Conservation (phyloP, 2,888 invertebrate species). For the Neoascia interrupta region DNA sequence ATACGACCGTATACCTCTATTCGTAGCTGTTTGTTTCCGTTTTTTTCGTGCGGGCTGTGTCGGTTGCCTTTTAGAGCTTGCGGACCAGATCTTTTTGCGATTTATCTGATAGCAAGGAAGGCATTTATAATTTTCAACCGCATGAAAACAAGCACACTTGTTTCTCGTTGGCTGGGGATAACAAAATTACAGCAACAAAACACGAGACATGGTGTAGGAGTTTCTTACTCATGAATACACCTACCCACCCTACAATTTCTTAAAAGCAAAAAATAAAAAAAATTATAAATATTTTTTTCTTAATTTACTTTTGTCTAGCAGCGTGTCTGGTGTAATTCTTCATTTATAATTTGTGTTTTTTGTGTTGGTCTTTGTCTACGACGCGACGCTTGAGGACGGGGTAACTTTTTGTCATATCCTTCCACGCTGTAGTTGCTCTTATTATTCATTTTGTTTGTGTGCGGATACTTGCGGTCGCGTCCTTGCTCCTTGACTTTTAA, state of each 20-base stretch:
- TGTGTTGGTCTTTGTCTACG: conserved; percentile 40
- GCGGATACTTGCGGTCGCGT: conserved; percentile 35
- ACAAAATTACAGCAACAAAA: conserved; percentile 46
- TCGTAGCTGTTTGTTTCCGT: conserved; percentile 46
- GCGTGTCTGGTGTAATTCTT: conserved; percentile 63
- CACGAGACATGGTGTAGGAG: background rate
- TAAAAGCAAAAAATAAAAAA: conserved; percentile 5
- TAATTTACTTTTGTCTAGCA: conserved; percentile 36
- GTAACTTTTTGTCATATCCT: too few relatives aligned
- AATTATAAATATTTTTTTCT: background rate
- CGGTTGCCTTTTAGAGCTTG: conserved; percentile 3
- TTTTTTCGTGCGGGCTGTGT: conserved; percentile 5
- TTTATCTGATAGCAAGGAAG: too few relatives aligned
- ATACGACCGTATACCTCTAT: too few relatives aligned
- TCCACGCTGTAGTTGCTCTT: conserved; percentile 42
- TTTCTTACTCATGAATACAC: background rate
- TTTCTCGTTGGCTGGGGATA: conserved; percentile 35
- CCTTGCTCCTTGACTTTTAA: conserved; percentile 71
- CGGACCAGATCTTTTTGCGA: too few relatives aligned
- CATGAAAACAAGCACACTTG: conserved; percentile 3
- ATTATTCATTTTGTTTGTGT: conserved; percentile 35
- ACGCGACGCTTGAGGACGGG: too few relatives aligned
- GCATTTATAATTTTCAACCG: conserved; percentile 10
- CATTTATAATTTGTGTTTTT: conserved; percentile 53
- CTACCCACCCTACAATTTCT: conserved; percentile 7